Conservation (phyloP, 2,888 invertebrate species). For the Pristionchus arcanus region DNA sequence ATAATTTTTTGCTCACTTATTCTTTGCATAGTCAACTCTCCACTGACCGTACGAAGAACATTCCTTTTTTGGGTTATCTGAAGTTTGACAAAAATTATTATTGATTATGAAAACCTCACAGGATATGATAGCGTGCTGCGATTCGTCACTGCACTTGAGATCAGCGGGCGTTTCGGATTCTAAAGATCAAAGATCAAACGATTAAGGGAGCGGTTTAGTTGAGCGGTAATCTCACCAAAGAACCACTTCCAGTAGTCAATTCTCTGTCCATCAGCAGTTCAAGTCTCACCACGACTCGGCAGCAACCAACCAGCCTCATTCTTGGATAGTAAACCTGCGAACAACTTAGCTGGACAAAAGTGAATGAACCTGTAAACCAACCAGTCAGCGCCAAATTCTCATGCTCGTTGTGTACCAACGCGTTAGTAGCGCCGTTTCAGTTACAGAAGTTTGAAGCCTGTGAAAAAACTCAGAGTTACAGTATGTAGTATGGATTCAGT, state of each 20-base stretch:
- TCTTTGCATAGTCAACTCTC: not conserved
- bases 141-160: not conserved
- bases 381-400: not conserved
- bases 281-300: not conserved
- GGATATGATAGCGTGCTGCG: not conserved
- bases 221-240: not conserved
- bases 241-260: slow-evolving; percentile 12
- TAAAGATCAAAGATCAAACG: not conserved
- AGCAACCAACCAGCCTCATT: not conserved
- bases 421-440: not conserved
- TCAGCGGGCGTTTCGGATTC: not conserved
- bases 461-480: not conserved
- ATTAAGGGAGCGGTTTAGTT: too few species aligned
- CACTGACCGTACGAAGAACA: not conserved
- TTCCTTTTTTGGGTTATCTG: not conserved
- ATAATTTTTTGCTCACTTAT: not conserved
- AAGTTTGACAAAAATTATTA: not conserved
- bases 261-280: not conserved
- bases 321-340: not conserved
- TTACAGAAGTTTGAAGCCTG: not conserved
- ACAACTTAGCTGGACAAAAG: not conserved
- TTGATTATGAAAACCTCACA: not conserved
- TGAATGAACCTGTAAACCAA: not conserved
- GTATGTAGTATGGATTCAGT: not conserved
- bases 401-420: not conserved